Conservation (phyloP, 2,113 vertebrate genomes). For the Reinhardtius hippoglossoides region DNA sequence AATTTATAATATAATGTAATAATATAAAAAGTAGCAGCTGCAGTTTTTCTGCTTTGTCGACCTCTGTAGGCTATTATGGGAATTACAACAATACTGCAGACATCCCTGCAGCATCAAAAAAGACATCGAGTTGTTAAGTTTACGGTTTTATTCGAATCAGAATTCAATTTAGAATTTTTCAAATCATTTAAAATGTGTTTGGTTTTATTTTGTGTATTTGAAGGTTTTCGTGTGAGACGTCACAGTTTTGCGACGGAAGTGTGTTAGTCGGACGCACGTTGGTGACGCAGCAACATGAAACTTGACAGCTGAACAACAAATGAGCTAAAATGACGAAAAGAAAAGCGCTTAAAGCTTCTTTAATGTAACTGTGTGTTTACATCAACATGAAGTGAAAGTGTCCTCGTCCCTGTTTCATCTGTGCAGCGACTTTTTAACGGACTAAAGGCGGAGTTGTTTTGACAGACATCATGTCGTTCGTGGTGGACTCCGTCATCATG, state of each 20-base stretch:
- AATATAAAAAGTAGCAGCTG: neutral
- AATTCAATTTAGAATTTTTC: neutral
- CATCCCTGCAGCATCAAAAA: neutral
- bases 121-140: neutral
- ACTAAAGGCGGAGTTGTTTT: neutral
- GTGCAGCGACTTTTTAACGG: neutral
- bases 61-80: neutral
- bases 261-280: neutral
- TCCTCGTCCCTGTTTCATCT: neutral
- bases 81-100: neutral
- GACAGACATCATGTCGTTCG: slow-evolving; percentile 88
- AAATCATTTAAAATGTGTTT: neutral
- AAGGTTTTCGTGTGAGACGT: slow-evolving; percentile 17
- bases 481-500: slow-evolving; percentile 94
- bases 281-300: slow-evolving; percentile 45
- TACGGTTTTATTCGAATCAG: neutral
- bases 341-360: neutral
- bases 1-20: no score
- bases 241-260: slow-evolving; percentile 64
- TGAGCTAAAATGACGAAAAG: slow-evolving; percentile 25
- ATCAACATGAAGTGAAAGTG: slow-evolving; percentile 41
- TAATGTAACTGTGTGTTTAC: neutral
- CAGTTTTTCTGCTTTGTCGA: neutral
- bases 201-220: neutral
- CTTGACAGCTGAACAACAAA: slow-evolving; percentile 51